These are phyloP conservation scores for Prenolepis imparis DNA, from an alignment of 2,888 invertebrate species.

Conservation along the genomic window DNA sequence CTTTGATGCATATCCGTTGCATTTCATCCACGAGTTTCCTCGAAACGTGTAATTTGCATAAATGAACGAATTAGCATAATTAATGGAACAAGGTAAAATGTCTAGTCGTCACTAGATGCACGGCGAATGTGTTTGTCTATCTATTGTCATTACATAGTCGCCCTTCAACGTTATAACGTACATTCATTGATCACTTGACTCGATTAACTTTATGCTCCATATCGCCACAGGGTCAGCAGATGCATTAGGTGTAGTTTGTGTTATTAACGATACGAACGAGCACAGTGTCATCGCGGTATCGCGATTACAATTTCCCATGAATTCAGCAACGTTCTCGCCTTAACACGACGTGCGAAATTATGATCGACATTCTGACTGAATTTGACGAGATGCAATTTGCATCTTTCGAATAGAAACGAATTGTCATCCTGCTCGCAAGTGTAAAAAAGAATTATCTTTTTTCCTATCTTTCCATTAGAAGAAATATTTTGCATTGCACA, in stretches of 20 bases:
- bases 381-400: background rate
- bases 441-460: background rate
- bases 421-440: background rate
- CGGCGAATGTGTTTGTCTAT: constrained; percentile 31
- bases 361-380: constrained; percentile 53
- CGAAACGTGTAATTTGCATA: constrained; percentile 21
- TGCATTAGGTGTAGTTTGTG: constrained; percentile 64
- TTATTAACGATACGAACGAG: constrained; percentile 64
- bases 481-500: background rate
- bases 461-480: background rate
- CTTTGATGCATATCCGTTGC: background rate
- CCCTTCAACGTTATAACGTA: constrained; percentile 42
- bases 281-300: constrained; percentile 53
- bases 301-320: constrained; percentile 62
- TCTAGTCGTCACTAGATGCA: background rate
- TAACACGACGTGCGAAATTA: constrained; percentile 58
- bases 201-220: constrained; percentile 76
- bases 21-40: background rate
- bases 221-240: constrained; percentile 73
- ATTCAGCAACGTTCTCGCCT: constrained; percentile 55
- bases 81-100: constrained; percentile 33
- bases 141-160: constrained; percentile 37
- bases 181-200: constrained; percentile 75
- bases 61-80: constrained; percentile 36
- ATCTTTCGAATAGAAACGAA: background rate